phyloP scores from a whole-genome alignment of 92 coral and sea anemone species.

The Plumapathes pennacea region DNA sequence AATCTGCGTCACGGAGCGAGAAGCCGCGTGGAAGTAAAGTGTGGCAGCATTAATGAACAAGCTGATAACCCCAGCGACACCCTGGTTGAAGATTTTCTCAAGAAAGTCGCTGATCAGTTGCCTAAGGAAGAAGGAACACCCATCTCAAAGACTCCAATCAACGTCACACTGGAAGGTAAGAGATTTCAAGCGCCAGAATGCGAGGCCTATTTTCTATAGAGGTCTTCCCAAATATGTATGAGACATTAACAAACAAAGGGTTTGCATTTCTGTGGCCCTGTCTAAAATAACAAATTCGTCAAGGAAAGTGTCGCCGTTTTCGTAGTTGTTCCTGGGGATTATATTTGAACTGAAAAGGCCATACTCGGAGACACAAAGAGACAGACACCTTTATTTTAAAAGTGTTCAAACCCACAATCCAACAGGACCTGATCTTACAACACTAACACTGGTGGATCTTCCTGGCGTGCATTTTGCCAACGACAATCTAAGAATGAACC shows the following conservation, averaged over 20 bases:
- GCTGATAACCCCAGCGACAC: conserved; percentile 59
- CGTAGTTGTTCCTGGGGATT: no score
- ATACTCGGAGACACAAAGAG: neutral
- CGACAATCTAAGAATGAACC: conserved; percentile 65
- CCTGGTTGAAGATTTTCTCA: conserved; percentile 40
- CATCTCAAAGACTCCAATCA: conserved; percentile 68
- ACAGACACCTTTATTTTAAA: neutral
- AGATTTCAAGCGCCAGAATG: neutral
- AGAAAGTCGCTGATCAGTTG: conserved; percentile 23
- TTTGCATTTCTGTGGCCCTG: no score
- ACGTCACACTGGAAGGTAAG: conserved; percentile 66
- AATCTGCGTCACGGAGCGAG: conserved; percentile 49
- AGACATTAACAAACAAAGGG: no score
- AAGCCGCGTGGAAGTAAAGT: conserved; percentile 30
- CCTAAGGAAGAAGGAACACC: conserved; percentile 67
- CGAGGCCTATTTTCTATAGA: neutral
- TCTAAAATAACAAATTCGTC: no score
- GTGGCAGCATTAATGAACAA: neutral
- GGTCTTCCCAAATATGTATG: no score
- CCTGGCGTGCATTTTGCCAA: conserved; percentile 88
- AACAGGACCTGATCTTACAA: conserved; percentile 66
- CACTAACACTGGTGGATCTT: conserved; percentile 75
- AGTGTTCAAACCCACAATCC: neutral
- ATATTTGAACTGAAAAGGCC: no score
- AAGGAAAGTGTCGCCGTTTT: no score